phyloP scores from a whole-genome alignment of 2,113 vertebrate genomes.

The Xenopus borealis region DNA sequence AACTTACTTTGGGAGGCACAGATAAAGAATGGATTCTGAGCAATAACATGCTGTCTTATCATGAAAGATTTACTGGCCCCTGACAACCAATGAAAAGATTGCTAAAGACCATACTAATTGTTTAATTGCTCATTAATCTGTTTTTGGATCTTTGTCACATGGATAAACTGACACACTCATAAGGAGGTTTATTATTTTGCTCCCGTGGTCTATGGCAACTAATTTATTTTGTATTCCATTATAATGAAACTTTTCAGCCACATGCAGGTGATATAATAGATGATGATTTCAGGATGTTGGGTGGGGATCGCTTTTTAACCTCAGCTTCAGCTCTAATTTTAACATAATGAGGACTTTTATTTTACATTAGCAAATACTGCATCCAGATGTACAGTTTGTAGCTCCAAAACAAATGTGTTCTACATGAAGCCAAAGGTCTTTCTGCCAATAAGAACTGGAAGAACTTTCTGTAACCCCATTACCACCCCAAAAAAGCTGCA shows the following conservation, averaged over 20 bases:
- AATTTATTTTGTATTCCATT: not conserved
- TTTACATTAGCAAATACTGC: not conserved
- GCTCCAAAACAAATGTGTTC: not conserved
- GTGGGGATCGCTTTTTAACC: not conserved
- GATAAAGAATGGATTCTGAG: conserved; percentile 46
- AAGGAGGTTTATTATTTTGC: not conserved
- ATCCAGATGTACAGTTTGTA: not conserved
- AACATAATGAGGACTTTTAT: not conserved
- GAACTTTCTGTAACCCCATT: not conserved
- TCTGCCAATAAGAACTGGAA: not conserved
- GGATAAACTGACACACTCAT: not conserved
- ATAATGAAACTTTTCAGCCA: not conserved
- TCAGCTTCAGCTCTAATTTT: not conserved
- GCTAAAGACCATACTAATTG: conserved; percentile 25
- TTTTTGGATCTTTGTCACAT: conserved; percentile 24
- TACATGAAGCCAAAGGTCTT: not conserved
- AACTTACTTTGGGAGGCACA: conserved; percentile 34
- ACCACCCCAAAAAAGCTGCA: too few relatives aligned
- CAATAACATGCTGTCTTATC: conserved; percentile 21
- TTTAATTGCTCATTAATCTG: conserved; percentile 40
- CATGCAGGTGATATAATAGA: not conserved
- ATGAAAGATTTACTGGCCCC: conserved; percentile 26
- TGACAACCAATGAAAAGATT: conserved; percentile 38
- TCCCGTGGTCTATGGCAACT: not conserved
- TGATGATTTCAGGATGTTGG: not conserved